Conservation (phyloP, 1,140 invertebrate genomes). For the Stenopsyche tienmushanensis region DNA sequence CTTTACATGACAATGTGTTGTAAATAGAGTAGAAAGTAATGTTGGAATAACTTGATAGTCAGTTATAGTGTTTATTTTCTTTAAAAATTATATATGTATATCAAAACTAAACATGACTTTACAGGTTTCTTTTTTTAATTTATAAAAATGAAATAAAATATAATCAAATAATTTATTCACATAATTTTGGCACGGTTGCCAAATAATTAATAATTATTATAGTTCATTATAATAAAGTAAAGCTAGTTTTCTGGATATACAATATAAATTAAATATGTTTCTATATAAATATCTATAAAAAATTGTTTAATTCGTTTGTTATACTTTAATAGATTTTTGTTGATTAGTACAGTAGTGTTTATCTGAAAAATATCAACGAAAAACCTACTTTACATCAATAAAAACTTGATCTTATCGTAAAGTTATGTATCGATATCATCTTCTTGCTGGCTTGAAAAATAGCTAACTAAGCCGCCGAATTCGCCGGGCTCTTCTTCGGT, state of each 20-base stretch:
- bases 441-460: constrained; percentile 81
- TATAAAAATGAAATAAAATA: constrained; percentile 13
- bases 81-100: too few species aligned
- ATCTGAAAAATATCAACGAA: neutral
- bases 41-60: too few species aligned
- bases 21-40: too few species aligned
- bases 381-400: constrained; percentile 16
- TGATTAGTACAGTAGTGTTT: neutral
- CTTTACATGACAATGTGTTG: too few species aligned
- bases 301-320: constrained; percentile 17
- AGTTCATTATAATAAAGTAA: constrained; percentile 7
- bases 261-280: constrained; percentile 32
- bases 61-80: too few species aligned
- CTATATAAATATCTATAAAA: constrained; percentile 27
- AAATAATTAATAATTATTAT: constrained; percentile 23
- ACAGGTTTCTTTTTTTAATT: too few species aligned
- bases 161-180: constrained; percentile 32
- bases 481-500: constrained; percentile 65
- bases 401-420: constrained; percentile 45
- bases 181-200: constrained; percentile 13
- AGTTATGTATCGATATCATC: constrained; percentile 67
- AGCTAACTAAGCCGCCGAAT: constrained; percentile 83
- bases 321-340: constrained; percentile 14
- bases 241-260: constrained; percentile 18
- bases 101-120: too few species aligned